Evolutionary conservation across 2,113 vertebrate species (phyloP), one percentile per base, ranked within the genome.

Genomic region (Conger conger): DNA sequence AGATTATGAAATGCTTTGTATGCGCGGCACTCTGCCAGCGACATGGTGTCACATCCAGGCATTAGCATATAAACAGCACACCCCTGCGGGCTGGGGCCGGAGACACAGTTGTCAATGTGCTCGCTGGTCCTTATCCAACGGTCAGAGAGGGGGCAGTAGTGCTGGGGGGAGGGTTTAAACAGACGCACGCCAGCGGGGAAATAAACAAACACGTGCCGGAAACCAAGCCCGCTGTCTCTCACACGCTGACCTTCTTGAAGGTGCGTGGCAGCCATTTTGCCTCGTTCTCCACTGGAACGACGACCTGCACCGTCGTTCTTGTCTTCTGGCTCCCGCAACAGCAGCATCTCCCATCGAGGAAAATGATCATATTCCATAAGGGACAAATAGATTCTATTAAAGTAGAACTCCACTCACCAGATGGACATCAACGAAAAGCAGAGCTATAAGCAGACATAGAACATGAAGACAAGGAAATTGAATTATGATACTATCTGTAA

Each of bases 41-140:
- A 45, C 0, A 37, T 45, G 82, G 76, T 79, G 87, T 79, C 78
- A 76, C 80, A 88, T 84, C 88, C 77, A 80, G 63, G 81, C 79
- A 91, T 93, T 92, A 92, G 87, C 89, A 92, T 92, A 88, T 90
- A 92, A 91, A 92, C 89, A 89, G 83, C 88, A 89, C 73, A 23
- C 73, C 50, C 82, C 76, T 85, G 85, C 78, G 78, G 83, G 38
- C 73, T 53, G 77, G 79, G 81, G 57, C 86, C 87, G 81, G 86
- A 86, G 57, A 79, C 89, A 87, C 78, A 78, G 85, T 85, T 90
- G 89, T 91, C 91, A 90, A 91, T 91, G 90, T 89, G 88, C 83
- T 89, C 80, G 53, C 90, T 92, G 87, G 91, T 91, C 85, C 90
- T 89, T 90, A 91, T 93, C 92, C 87, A 89, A 87, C 84, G 86